These are phyloP conservation scores for Takifugu ocellatus DNA, from an alignment of 2,797 vertebrate species.

Conservation along the genomic window DNA sequence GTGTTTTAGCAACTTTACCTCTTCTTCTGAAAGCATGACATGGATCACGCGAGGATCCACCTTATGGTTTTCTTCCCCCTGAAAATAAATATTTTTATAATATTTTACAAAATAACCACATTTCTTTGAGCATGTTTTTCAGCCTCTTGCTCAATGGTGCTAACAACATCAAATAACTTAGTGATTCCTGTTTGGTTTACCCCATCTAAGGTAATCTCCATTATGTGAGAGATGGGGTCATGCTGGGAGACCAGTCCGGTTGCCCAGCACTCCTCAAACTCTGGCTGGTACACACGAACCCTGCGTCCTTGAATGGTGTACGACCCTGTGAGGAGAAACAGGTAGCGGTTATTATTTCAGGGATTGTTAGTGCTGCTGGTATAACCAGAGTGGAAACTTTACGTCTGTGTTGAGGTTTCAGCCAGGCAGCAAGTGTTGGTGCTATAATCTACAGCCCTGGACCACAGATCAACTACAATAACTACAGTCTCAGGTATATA, in stretches of 20 bases:
- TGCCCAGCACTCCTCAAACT: conserved; percentile 90
- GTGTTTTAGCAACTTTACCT: conserved; percentile 72
- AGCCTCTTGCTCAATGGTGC: background rate
- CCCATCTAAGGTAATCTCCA: conserved; percentile 93
- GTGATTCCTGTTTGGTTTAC: conserved; percentile 56
- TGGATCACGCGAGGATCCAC: conserved; percentile 96
- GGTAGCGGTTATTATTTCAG: no score
- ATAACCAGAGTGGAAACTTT: no score
- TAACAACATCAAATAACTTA: background rate
- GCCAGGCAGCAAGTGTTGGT: no score
- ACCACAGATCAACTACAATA: no score
- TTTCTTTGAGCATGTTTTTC: background rate
- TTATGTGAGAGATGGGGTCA: conserved; percentile 89
- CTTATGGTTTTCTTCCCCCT: conserved; percentile 89
- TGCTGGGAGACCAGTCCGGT: conserved; percentile 89
- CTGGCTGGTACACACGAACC: conserved; percentile 94
- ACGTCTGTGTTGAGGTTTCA: no score
- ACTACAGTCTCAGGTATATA: no score
- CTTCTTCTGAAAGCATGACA: conserved; percentile 88
- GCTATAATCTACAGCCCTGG: no score
- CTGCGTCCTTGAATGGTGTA: conserved; percentile 93
- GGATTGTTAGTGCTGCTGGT: no score
- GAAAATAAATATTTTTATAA: background rate
- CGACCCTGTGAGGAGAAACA: conserved; percentile 74
- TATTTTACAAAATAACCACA: conserved; percentile 5